Evolutionary conservation across 1,140 invertebrate species (phyloP).

Genomic region (Conus ventricosus): DNA sequence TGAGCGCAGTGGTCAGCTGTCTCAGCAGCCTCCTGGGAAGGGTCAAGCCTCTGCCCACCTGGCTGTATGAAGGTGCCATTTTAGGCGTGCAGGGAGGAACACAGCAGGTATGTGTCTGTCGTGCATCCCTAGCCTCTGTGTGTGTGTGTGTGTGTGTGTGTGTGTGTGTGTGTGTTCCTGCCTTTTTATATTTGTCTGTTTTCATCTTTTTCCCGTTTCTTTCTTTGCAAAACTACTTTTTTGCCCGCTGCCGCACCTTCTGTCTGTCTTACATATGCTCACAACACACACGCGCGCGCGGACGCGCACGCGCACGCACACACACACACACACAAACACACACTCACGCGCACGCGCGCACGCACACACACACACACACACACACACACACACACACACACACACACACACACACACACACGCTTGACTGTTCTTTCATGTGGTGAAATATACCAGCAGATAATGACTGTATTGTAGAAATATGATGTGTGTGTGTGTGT

Average conservation of each 20-base stretch:
- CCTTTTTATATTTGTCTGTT: not conserved
- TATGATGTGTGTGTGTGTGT: no score
- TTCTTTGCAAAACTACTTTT: no score
- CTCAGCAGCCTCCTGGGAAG: slow-evolving; percentile 53
- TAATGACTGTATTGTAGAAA: no score
- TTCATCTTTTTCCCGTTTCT: not conserved
- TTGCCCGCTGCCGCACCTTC: not conserved
- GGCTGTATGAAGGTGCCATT: slow-evolving; percentile 71
- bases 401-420: no score
- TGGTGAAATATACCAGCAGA: no score
- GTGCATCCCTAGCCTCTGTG: not conserved
- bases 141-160: not conserved
- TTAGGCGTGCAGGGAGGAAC: slow-evolving; percentile 73
- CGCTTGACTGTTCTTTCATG: no score
- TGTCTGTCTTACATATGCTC: not conserved
- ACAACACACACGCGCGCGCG: no score
- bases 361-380: no score
- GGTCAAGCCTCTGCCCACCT: slow-evolving; percentile 68
- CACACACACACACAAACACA: no score
- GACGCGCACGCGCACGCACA: no score
- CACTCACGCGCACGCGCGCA: no score
- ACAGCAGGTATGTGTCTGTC: slow-evolving; percentile 43
- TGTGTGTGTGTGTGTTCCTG: slow-evolving; percentile 25
- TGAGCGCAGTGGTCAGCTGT: slow-evolving; percentile 56
- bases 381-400: no score